phyloP scores from a whole-genome alignment of 2,888 invertebrate genomes.

The Meliscaeva auricollis region DNA sequence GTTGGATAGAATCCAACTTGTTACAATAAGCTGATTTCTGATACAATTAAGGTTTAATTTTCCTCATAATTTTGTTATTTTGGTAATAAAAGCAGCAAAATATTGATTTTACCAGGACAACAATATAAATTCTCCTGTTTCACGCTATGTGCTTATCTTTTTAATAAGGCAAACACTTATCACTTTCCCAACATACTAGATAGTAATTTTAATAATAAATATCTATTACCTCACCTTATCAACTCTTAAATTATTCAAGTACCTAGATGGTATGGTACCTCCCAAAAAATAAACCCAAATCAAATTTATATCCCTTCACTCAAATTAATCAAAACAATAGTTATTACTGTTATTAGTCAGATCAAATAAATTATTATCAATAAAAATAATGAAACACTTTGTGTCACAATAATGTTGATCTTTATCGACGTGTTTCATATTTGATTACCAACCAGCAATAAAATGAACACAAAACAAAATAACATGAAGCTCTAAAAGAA shows the following conservation, averaged over 20 bases:
- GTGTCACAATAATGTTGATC: background rate
- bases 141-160: too few relatives aligned
- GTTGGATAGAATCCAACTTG: too few relatives aligned
- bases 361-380: conserved; percentile 28
- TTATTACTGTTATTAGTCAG: background rate
- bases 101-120: too few relatives aligned
- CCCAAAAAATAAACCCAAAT: background rate
- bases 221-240: background rate
- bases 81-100: too few relatives aligned
- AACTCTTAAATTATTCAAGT: background rate
- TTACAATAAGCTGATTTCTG: too few relatives aligned
- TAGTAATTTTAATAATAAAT: background rate
- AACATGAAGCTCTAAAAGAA: too few relatives aligned
- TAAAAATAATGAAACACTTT: conserved; percentile 39
- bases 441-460: conserved; percentile 5
- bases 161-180: too few relatives aligned
- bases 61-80: too few relatives aligned
- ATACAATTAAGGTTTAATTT: too few relatives aligned
- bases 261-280: background rate
- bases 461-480: background rate
- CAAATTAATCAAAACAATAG: background rate
- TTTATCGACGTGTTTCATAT: conserved; percentile 20
- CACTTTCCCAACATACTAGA: too few relatives aligned
- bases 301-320: background rate
- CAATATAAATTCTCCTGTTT: too few relatives aligned